Conservation (phyloP, 2,888 invertebrate species). For the Apocheima hispidaria region DNA sequence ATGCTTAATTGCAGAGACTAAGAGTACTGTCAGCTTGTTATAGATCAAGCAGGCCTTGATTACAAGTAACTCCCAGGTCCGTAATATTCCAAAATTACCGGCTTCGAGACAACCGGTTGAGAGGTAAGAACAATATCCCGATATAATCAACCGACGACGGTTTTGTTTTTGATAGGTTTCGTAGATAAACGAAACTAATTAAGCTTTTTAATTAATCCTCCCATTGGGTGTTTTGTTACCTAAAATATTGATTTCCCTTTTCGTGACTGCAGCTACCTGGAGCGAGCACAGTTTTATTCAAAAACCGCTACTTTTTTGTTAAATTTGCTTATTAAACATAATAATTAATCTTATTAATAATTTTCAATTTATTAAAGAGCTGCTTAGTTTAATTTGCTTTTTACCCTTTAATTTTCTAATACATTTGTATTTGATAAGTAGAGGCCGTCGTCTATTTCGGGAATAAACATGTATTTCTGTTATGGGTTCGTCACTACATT, state of each 20-base stretch:
- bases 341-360: no score
- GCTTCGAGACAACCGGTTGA: conserved; percentile 30
- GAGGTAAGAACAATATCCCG: conserved; percentile 58
- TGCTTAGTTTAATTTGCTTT: conserved; percentile 14
- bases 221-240: conserved; percentile 78
- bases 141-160: conserved; percentile 70
- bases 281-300: conserved; percentile 53
- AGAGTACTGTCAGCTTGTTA: no score
- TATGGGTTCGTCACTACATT: neutral
- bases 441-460: neutral
- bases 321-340: conserved; percentile 27
- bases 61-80: neutral
- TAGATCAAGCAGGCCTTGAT: conserved; percentile 1
- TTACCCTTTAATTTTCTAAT: neutral
- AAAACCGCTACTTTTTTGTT: conserved; percentile 41
- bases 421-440: neutral
- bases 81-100: conserved; percentile 29
- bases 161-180: conserved; percentile 78
- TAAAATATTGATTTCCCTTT: conserved; percentile 75
- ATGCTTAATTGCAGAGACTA: no score
- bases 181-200: conserved; percentile 82
- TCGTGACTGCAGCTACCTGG: conserved; percentile 54
- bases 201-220: conserved; percentile 81
- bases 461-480: neutral
- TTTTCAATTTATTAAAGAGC: conserved; percentile 10